Evolutionary conservation across 2,888 invertebrate genomes (phyloP).

Genomic region (Cabera pusaria): DNA sequence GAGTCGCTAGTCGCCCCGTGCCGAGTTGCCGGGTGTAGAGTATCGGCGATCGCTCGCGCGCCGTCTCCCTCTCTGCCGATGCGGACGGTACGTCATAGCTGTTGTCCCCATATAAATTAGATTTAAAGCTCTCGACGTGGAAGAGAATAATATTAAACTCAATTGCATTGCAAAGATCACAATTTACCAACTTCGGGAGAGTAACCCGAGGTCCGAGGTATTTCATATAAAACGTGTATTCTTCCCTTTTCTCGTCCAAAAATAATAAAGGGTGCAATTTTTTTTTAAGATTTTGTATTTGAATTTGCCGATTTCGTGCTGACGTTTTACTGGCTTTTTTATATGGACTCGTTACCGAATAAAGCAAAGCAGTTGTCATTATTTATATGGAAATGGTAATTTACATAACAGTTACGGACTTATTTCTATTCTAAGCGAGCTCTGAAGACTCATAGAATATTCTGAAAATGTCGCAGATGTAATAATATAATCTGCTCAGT

Average conservation of each 20-base stretch:
- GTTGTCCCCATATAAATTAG: slow-evolving; percentile 76
- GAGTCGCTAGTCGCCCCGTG: slow-evolving; percentile 11
- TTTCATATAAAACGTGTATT: slow-evolving; percentile 32
- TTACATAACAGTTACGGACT: slow-evolving; percentile 9
- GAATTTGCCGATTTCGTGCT: slow-evolving; percentile 7
- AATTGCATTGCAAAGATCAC: slow-evolving; percentile 77
- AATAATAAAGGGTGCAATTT: slow-evolving; percentile 22
- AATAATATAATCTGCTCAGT: too few species aligned
- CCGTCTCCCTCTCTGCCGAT: slow-evolving; percentile 44
- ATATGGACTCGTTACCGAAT: slow-evolving; percentile 1
- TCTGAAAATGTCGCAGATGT: neutral
- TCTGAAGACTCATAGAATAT: neutral
- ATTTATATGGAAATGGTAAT: slow-evolving; percentile 10
- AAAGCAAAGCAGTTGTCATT: slow-evolving; percentile 11
- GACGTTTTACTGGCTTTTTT: slow-evolving; percentile 11
- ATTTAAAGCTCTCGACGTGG: slow-evolving; percentile 75
- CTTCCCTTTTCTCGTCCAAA: slow-evolving; percentile 19
- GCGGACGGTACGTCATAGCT: slow-evolving; percentile 54
- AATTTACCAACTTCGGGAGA: slow-evolving; percentile 55
- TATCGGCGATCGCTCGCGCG: slow-evolving; percentile 10
- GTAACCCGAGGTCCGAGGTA: slow-evolving; percentile 43
- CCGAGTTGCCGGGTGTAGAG: slow-evolving; percentile 6
- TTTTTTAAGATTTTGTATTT: slow-evolving; percentile 10
- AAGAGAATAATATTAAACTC: slow-evolving; percentile 76
- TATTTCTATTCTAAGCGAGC: slow-evolving; percentile 1